Base-by-base conservation (phyloP, 2,797 vertebrate species). In the Oreortyx pictus region DNA sequence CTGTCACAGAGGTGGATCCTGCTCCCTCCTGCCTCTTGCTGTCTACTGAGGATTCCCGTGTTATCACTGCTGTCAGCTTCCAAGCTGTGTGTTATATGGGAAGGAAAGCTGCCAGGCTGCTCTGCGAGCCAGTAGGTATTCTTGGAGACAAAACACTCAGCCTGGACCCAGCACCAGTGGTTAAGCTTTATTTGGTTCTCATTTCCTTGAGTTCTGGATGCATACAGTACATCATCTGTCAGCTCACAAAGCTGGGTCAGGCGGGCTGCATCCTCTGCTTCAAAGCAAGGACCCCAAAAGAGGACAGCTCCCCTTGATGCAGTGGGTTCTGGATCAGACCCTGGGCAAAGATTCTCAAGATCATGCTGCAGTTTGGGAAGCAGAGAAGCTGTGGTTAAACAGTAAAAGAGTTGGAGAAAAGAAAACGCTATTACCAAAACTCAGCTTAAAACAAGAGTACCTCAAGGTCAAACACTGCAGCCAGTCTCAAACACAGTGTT, bases 41-140 rank as follows among this genome's bases (percentile, higher is more conserved):
- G 22, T 19, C 49, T 67, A 70, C 88, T 13, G 49, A 60, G 89
- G 57, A 56, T n/a, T 79, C 25, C 73, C 86, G 3, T 18, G 33
- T 61, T 75, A 44, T 68, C 86, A 4, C 86, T 20, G 54, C 80
- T 90, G 67, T 66, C 87, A 41, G 47, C 89, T 85, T 41, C 92
- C 57, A 31, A 52, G 75, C 82, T 85, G 56, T 0, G 1, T 37
- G 67, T 18, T 67, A 61, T 13, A 49, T 33, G 39, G 78, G 82
- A 13, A 47, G 67, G 71, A 81, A 52, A 64, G 68, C 68, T 87
- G 87, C 86, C 89, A 87, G 60, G 33, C 7, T 62, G 50, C 60
- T 82, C 61, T 71, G 71, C 11, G 7, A 85, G 61, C 73, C 88
- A 90, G 71, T 29, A 82, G 95, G 88, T 94, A 70, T 89, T 81